A percentile compares a stretch with the other conserved stretches of the same genome.
Evolutionary conservation across 2,797 vertebrate species (phyloP).

Genomic region (Sebastes oblongus): DNA sequence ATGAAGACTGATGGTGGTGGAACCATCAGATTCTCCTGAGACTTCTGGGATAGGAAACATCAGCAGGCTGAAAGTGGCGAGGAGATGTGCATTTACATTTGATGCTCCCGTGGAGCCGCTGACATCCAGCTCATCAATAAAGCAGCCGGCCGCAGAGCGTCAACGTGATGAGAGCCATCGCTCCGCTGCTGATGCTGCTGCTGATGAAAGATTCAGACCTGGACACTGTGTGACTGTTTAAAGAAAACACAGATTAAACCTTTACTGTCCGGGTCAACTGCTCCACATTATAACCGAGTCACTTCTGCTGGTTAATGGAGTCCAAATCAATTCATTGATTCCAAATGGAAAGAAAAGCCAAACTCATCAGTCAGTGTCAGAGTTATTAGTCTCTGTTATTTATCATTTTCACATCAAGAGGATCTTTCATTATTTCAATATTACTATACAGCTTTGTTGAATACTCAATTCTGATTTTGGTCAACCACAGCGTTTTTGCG

Average conservation of each 20-base stretch:
- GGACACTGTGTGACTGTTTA: not conserved
- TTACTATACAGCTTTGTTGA: not conserved
- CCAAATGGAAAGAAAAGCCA: not conserved
- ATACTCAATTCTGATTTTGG: not conserved
- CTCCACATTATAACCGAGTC: not conserved
- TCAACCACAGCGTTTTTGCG: too few species aligned
- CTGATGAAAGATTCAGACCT: conserved; percentile 37
- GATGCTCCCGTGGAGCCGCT: not conserved
- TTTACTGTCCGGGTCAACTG: not conserved
- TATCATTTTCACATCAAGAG: not conserved
- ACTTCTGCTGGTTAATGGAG: not conserved
- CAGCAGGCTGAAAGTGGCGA: not conserved
- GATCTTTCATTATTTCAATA: not conserved
- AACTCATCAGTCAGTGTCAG: not conserved
- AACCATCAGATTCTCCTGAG: not conserved
- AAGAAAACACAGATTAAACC: not conserved
- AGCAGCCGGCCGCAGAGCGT: conserved; percentile 5
- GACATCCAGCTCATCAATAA: conserved; percentile 43
- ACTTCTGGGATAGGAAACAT: not conserved
- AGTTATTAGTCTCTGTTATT: not conserved
- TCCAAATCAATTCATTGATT: not conserved
- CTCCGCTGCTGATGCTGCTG: not conserved
- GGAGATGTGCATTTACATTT: not conserved
- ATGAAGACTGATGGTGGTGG: not conserved
- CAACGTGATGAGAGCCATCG: not conserved